These are phyloP conservation scores for Plagiodera versicolora DNA, from an alignment of 2,888 invertebrate genomes.

Conservation along the genomic window DNA sequence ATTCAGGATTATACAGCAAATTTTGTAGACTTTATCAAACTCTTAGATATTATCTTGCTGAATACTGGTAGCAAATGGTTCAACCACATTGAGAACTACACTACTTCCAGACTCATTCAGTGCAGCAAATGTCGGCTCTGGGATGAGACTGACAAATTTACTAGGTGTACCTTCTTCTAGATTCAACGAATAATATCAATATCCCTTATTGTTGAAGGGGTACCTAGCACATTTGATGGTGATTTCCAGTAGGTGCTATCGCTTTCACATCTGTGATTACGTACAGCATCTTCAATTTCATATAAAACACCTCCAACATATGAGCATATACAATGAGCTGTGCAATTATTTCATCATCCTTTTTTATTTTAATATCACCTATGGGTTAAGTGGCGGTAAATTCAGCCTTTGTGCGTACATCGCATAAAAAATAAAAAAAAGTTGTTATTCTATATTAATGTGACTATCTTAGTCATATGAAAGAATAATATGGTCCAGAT, in stretches of 20 bases:
- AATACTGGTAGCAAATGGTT: slow-evolving; percentile 6
- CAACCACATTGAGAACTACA: slow-evolving; percentile 4
- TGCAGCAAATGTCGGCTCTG: too few relatives aligned
- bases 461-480: too few relatives aligned
- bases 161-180: background rate
- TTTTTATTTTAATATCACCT: background rate
- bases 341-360: slow-evolving; percentile 5
- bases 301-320: slow-evolving; percentile 9
- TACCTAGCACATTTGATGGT: slow-evolving; percentile 6
- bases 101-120: background rate
- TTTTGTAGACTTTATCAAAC: slow-evolving; percentile 2
- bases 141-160: slow-evolving; percentile 2
- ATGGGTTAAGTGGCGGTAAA: slow-evolving; percentile 7
- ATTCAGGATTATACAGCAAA: too few relatives aligned
- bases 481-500: too few relatives aligned
- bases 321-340: background rate
- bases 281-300: slow-evolving; percentile 4
- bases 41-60: background rate
- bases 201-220: background rate
- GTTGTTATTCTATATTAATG: too few relatives aligned
- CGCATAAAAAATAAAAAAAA: slow-evolving; percentile 2
- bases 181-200: slow-evolving; percentile 3
- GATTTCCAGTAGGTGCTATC: background rate
- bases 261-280: slow-evolving; percentile 6
- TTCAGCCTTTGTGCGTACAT: slow-evolving; percentile 10